Evolutionary conservation across 2,113 vertebrate species (phyloP).

Genomic region (Nannobrachium achirus): DNA sequence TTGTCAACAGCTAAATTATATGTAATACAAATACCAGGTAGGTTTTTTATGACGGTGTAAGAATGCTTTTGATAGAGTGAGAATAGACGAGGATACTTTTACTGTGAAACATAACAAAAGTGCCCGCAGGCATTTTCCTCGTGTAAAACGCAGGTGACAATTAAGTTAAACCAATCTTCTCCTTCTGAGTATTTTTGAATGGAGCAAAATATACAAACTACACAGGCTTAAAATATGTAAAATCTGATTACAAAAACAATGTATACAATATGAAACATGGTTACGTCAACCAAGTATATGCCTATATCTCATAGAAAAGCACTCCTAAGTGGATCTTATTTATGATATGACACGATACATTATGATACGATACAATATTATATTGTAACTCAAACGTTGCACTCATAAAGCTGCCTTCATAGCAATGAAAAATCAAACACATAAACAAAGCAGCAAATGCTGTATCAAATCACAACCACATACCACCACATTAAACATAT

Average conservation of each 20-base stretch:
- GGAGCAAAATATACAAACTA: neutral
- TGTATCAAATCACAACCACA: too few relatives aligned
- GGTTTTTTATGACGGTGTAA: slow-evolving; percentile 35
- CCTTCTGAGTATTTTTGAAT: neutral
- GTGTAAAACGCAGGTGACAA: neutral
- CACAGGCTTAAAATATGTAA: neutral
- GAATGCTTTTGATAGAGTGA: slow-evolving; percentile 34
- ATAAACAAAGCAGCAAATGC: too few relatives aligned
- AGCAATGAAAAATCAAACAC: too few relatives aligned
- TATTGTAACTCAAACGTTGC: too few relatives aligned
- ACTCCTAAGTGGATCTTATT: too few relatives aligned
- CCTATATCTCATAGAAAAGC: too few relatives aligned
- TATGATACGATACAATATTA: too few relatives aligned
- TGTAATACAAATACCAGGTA: slow-evolving; percentile 18
- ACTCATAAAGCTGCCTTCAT: too few relatives aligned
- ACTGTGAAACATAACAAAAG: neutral
- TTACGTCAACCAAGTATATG: neutral
- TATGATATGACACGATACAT: too few relatives aligned
- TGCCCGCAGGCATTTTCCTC: neutral
- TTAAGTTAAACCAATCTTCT: neutral
- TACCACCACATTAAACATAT: too few relatives aligned
- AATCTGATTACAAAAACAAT: neutral
- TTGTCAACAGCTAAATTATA: slow-evolving; percentile 17
- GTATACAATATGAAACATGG: neutral
- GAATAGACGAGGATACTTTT: neutral